Evolutionary conservation across 2,888 invertebrate genomes (phyloP), one percentile per base, ranked within the genome.

Genomic region (Boloria euphrosyne): DNA sequence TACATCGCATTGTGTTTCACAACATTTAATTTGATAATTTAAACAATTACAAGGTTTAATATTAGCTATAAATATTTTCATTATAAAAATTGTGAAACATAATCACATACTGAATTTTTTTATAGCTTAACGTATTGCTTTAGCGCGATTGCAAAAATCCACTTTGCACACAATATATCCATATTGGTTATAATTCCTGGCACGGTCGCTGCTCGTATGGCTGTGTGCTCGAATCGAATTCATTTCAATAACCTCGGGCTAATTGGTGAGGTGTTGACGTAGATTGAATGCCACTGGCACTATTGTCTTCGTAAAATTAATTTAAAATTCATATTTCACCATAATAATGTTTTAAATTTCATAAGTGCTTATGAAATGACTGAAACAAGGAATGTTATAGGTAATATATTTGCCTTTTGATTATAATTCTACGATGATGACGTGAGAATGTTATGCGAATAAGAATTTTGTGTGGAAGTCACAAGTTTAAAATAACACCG

Each of bases 211-310:
- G 62, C 63, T 66, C 71, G 52, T 59, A 65, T 58, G 60, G 65
- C 50, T 47, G 59, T 61, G 58, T 65, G 58, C 62, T 71, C 75
- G 78, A 85, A 83, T 85, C 80, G 74, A 80, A 82, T 85, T 81
- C 78, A 79, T 81, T 83, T 78, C 75, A 71, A 75, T 71, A 66
- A 74, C 73, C 71, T 72, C 77, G 72, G 75, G 72, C 77, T 84
- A 83, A 85, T 84, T 85, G 85, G 75, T 81, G 80, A 79, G 76
- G 77, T 74, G 55, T 62, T 68, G 69, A 62, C 67, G 69, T 73
- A 73, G 75, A 67, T 70, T 67, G 72, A 68, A 70, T 62, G 67
- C 59, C 60, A 58, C 63, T 61, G 17, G 62, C 13, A 62, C 61
- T 65, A 68, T 65, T 70, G 69, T 66, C 49, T 67, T 52, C 51